Evolutionary conservation across 2,113 vertebrate genomes (phyloP), one percentile per base, ranked within the genome.

Genomic region (Microtus richardsoni): DNA sequence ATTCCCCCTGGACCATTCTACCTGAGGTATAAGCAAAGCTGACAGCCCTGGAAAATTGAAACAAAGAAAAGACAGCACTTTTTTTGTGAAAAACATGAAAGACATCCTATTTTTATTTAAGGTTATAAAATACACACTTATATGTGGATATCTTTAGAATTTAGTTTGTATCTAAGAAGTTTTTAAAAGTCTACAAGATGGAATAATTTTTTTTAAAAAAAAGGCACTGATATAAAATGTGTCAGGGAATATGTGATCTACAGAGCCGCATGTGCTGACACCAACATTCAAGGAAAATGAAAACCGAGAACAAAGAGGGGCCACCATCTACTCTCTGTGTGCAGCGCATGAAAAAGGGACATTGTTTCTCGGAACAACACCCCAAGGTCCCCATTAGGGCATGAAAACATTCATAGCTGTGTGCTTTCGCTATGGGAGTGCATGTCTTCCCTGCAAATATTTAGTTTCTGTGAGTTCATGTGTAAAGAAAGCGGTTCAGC

Each of bases 361-460:
- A 91, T 33, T 85, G 58, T 96, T 96, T 93, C 26, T 2, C 1
- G 44, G 92, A 85, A 94, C 95, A 97, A 71, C 64, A 91, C 26
- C 93, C 93, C n/a, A 22, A 84, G 26, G 80, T 93, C 95, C 93
- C 93, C 90, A 66, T 94, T 91, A 93, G 73, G 64, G 94, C 90
- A 80, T 21, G 71, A 89, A 17, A 44, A 84, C 22, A 89, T 96
- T 98, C 97, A 96, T 33, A 97, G 84, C 36, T 0, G 44, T 13
- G 17, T 66, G 39, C 33, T 68, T 97, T 96, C 2, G n/a, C 91
- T 30, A 24, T 73, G 85, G 64, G 33, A 84, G 30, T 88, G 2
- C 28, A 0, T 89, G 71, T 95, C 97, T 97, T 95, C 92, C 90
- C 82, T 58, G 36, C 7, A 90, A 95, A 98, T 96, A 82, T 49